Percentiles rank a stretch among this genome's conserved stretches.
These are phyloP conservation scores for Pterostichus niger DNA, from an alignment of 2,888 invertebrate genomes.

Conservation along the genomic window DNA sequence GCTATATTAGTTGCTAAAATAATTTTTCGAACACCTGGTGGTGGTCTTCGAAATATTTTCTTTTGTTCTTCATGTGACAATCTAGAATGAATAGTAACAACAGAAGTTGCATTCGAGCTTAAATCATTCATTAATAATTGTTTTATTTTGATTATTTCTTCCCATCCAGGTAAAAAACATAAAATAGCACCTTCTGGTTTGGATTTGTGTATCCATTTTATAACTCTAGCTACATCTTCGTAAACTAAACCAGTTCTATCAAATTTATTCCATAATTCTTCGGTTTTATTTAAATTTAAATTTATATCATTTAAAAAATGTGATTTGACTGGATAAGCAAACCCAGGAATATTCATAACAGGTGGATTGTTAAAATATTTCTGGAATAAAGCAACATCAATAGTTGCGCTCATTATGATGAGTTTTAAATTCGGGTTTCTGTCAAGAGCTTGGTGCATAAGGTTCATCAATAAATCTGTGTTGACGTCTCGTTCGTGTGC, in stretches of 20 bases:
- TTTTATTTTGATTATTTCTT: constrained; percentile 81
- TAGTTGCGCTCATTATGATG: constrained; percentile 87
- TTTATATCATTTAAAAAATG: constrained; percentile 80
- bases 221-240: constrained; percentile 77
- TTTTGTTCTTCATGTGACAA: constrained; percentile 81
- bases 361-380: constrained; percentile 77
- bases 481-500: constrained; percentile 86
- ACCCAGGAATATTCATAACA: constrained; percentile 78
- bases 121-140: constrained; percentile 76
- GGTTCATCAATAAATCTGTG: constrained; percentile 82
- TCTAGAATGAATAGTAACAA: constrained; percentile 76
- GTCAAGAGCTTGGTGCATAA: constrained; percentile 80
- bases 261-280: constrained; percentile 72
- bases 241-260: constrained; percentile 77
- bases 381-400: constrained; percentile 82
- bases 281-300: constrained; percentile 74
- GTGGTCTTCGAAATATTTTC: constrained; percentile 79
- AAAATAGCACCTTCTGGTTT: constrained; percentile 85
- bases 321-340: constrained; percentile 81
- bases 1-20: constrained; percentile 86
- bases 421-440: constrained; percentile 81
- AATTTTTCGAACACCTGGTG: constrained; percentile 81
- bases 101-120: constrained; percentile 68
- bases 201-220: constrained; percentile 80
- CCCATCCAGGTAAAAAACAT: constrained; percentile 88